Evolutionary conservation across 2,888 invertebrate species (phyloP).

Genomic region (Drosophila melanocephala): DNA sequence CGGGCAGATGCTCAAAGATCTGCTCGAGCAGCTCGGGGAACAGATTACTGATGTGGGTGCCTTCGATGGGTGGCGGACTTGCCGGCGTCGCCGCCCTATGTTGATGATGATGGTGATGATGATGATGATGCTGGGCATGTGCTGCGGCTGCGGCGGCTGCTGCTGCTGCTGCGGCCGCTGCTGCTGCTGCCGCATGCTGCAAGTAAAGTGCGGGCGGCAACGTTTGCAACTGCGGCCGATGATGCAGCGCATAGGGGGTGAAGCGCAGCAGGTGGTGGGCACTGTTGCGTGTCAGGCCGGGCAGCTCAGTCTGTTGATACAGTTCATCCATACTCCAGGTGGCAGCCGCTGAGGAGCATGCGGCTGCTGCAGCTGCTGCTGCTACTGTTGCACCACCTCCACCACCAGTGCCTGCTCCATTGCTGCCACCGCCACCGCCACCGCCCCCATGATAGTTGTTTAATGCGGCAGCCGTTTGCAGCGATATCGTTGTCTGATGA

Average conservation of each 20-base stretch:
- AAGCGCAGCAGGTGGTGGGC: constrained; percentile 85
- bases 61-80: constrained; percentile 86
- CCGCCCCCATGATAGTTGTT: constrained; percentile 83
- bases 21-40: constrained; percentile 97
- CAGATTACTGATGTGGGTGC: constrained; percentile 93
- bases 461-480: constrained; percentile 83
- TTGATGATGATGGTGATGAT: constrained; percentile 83
- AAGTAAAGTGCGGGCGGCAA: constrained; percentile 82
- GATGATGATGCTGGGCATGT: constrained; percentile 82
- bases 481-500: constrained; percentile 84
- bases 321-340: constrained; percentile 82
- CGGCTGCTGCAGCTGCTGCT: constrained; percentile 42
- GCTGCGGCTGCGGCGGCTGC: constrained; percentile 73
- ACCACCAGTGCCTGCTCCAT: constrained; percentile 50
- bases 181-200: constrained; percentile 78
- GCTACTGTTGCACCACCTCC: constrained; percentile 47
- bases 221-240: constrained; percentile 87
- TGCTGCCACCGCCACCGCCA: constrained; percentile 58
- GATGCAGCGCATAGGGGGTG: constrained; percentile 89
- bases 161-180: constrained; percentile 79
- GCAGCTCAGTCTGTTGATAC: constrained; percentile 85
- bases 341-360: constrained; percentile 64
- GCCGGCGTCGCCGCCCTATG: constrained; percentile 83
- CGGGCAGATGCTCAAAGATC: constrained; percentile 95
- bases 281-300: constrained; percentile 82